Evolutionary conservation across 2,113 vertebrate genomes (phyloP).

Genomic region (Serilophus lunatus): DNA sequence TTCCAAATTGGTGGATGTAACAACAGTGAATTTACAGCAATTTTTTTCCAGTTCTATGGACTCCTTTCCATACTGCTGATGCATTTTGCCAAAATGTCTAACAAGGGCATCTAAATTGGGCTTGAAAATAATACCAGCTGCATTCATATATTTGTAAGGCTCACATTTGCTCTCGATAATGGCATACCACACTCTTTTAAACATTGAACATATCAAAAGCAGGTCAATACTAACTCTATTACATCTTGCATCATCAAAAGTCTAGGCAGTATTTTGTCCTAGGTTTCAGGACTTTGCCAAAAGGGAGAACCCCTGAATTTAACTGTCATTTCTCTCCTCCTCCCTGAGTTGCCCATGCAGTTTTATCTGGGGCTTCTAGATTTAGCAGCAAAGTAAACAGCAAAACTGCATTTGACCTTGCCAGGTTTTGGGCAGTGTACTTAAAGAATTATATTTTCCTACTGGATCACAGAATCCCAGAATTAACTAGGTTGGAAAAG

Average conservation of each 20-base stretch:
- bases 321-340: neutral
- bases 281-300: neutral
- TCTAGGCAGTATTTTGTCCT: neutral
- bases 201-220: neutral
- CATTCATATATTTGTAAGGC: neutral
- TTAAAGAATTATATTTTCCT: neutral
- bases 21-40: slow-evolving; percentile 27
- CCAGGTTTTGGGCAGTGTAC: neutral
- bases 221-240: neutral
- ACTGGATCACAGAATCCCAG: too few species aligned
- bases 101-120: neutral
- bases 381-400: neutral
- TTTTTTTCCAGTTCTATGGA: slow-evolving; percentile 27
- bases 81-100: slow-evolving; percentile 16
- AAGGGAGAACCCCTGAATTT: neutral
- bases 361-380: neutral
- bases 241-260: neutral
- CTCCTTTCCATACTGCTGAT: slow-evolving; percentile 27
- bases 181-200: neutral
- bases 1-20: slow-evolving; percentile 2
- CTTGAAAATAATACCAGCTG: slow-evolving; percentile 6
- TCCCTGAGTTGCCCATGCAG: neutral
- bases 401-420: neutral
- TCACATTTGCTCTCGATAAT: neutral
- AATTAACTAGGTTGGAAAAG: too few species aligned